Percentiles rank a stretch among this genome's conserved stretches.
These are phyloP conservation scores for Poecilia wingei DNA, from an alignment of 2,797 vertebrate species.

Conservation along the genomic window DNA sequence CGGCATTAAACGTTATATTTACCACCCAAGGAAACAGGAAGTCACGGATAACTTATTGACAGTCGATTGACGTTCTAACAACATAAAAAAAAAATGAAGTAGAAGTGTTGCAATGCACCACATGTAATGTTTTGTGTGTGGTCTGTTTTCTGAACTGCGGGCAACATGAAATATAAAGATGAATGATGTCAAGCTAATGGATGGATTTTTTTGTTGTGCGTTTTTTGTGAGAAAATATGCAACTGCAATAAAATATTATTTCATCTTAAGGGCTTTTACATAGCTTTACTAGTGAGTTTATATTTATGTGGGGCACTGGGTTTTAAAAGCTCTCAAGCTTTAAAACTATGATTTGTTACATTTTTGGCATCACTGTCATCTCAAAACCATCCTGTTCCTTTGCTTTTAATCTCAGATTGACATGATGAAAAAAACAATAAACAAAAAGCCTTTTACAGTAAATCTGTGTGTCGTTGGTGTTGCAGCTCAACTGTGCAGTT, in stretches of 20 bases:
- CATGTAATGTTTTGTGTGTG: neutral
- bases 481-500: neutral
- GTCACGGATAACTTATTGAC: neutral
- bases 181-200: neutral
- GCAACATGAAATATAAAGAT: neutral
- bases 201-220: neutral
- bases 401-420: neutral
- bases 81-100: neutral
- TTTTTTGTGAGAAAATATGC: neutral
- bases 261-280: neutral
- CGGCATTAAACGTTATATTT: neutral
- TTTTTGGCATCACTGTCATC: constrained; percentile 3
- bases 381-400: neutral
- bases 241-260: neutral
- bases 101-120: neutral
- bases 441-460: neutral
- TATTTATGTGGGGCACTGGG: neutral
- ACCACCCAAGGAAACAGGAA: neutral
- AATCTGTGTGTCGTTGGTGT: neutral
- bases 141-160: neutral
- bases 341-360: neutral
- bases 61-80: neutral
- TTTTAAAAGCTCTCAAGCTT: neutral
- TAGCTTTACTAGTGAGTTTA: neutral
- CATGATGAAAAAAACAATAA: constrained; percentile 5